These are phyloP conservation scores for Lysandra coridon DNA, from an alignment of 2,888 invertebrate genomes.

Conservation along the genomic window DNA sequence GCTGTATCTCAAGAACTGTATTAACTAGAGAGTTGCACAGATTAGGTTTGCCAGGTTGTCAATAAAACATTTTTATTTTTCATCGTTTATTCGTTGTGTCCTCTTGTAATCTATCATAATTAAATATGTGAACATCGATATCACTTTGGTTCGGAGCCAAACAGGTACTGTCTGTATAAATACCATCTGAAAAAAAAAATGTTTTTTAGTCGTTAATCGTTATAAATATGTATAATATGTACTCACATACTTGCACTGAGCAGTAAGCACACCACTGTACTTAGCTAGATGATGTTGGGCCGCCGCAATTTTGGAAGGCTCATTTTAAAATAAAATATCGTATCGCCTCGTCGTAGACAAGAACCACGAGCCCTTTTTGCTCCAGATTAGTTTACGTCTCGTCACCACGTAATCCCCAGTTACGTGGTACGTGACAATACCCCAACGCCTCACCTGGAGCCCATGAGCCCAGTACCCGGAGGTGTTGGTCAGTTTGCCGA, in stretches of 20 bases:
- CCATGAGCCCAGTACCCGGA: conserved; percentile 12
- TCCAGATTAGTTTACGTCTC: neutral
- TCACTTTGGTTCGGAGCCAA: neutral
- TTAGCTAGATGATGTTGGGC: too few relatives aligned
- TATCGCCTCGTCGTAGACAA: too few relatives aligned
- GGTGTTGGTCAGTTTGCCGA: neutral
- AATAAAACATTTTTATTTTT: neutral
- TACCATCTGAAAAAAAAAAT: neutral
- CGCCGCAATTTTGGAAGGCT: too few relatives aligned
- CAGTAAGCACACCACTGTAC: too few relatives aligned
- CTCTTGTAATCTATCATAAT: neutral
- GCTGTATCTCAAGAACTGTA: too few relatives aligned
- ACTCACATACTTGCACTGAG: too few relatives aligned
- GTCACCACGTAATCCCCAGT: neutral
- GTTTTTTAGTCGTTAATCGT: too few relatives aligned
- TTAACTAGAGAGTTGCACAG: neutral
- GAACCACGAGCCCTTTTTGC: too few relatives aligned
- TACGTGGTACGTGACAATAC: neutral
- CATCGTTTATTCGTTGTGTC: neutral
- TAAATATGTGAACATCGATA: neutral
- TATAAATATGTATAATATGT: too few relatives aligned
- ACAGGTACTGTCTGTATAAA: neutral
- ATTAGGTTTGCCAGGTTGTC: neutral
- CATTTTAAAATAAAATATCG: too few relatives aligned
- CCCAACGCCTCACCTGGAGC: neutral